phyloP scores from a whole-genome alignment of 1,140 invertebrate genomes.

The Hetaerina americana region DNA sequence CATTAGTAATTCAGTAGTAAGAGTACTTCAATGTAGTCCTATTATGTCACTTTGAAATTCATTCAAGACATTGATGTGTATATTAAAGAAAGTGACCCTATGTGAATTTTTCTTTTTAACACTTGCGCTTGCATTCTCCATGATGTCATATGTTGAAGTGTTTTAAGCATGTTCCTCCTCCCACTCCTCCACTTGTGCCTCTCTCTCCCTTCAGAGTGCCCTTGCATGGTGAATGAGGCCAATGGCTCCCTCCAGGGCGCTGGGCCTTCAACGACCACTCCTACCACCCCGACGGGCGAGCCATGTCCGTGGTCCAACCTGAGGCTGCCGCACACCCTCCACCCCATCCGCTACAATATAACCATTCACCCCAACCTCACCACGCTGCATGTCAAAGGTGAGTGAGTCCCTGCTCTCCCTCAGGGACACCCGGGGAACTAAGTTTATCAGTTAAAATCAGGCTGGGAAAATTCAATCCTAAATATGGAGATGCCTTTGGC shows the following conservation, averaged over 20 bases:
- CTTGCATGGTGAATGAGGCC: conserved; percentile 49
- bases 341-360: conserved; percentile 75
- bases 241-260: conserved; percentile 43
- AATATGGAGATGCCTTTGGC: not conserved
- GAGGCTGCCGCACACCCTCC: conserved; percentile 64
- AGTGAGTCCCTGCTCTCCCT: conserved; percentile 17
- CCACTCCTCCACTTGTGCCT: too few species aligned
- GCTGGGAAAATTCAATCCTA: not conserved
- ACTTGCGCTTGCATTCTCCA: too few species aligned
- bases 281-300: conserved; percentile 54
- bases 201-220: too few species aligned
- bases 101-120: too few species aligned
- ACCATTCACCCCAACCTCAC: conserved; percentile 89
- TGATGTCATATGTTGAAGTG: too few species aligned
- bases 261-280: conserved; percentile 30
- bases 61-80: too few species aligned
- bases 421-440: not conserved
- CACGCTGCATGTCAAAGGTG: conserved; percentile 74
- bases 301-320: conserved; percentile 82
- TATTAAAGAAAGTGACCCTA: too few species aligned
- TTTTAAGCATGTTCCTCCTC: too few species aligned
- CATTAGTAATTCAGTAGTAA: too few species aligned
- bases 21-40: too few species aligned
- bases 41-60: too few species aligned
- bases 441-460: not conserved